Conservation (phyloP, 2,113 vertebrate species). For the Natator depressus region DNA sequence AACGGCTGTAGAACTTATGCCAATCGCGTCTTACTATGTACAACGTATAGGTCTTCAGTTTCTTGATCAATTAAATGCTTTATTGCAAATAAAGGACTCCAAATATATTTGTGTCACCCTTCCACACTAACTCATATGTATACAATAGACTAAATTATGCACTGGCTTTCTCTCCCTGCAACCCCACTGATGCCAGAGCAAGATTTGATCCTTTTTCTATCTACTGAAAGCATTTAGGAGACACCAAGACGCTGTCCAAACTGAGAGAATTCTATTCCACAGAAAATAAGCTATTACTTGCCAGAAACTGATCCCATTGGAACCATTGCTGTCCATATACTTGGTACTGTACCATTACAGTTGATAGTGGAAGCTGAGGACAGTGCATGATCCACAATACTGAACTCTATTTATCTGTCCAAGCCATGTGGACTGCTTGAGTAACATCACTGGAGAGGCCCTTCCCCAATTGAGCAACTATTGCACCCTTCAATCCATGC, state of each 20-base stretch:
- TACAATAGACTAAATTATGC: not conserved
- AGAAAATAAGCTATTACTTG: not conserved
- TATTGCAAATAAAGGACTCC: not conserved
- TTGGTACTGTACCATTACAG: not conserved
- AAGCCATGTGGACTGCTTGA: not conserved
- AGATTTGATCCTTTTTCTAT: not conserved
- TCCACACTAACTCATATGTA: fast-evolving
- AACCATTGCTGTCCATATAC: not conserved
- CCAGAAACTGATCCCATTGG: not conserved
- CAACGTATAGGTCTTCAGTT: slow-evolving; percentile 36
- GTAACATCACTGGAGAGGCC: not conserved
- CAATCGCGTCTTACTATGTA: slow-evolving; percentile 43
- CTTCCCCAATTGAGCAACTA: not conserved
- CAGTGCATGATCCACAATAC: not conserved
- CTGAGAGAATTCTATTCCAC: not conserved
- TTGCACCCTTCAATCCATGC: not conserved
- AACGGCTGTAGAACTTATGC: slow-evolving; percentile 63
- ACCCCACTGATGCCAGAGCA: not conserved
- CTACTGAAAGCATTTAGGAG: not conserved
- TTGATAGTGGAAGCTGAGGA: not conserved
- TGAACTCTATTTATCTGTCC: not conserved
- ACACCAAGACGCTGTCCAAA: not conserved
- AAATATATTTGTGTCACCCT: not conserved
- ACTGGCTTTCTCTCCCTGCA: not conserved
- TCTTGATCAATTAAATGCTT: slow-evolving; percentile 40